Percentiles rank a stretch among this genome's conserved stretches.
Conservation (phyloP, 2,888 invertebrate species). For the Epinotia demarniana region DNA sequence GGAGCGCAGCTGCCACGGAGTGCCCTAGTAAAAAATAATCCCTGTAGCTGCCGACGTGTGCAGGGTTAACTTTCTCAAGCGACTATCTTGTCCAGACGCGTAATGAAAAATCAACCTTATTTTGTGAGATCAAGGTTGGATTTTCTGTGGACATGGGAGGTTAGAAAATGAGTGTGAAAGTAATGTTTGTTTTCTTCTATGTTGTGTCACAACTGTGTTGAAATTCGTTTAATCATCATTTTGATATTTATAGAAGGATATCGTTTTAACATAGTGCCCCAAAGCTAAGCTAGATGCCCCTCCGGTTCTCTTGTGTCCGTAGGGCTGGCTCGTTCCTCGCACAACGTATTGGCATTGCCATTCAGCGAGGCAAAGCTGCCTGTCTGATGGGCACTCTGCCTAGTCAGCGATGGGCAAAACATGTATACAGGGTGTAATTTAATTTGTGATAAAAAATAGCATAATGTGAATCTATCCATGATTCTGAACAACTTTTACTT, state of each 20-base stretch:
- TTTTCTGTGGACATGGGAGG: background rate
- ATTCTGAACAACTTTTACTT: too few relatives aligned
- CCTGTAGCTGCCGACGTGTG: slow-evolving; percentile 1
- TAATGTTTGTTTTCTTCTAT: background rate
- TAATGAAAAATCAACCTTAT: background rate
- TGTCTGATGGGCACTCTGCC: too few relatives aligned
- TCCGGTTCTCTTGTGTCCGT: too few relatives aligned
- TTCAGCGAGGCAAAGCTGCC: too few relatives aligned
- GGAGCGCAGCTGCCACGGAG: slow-evolving; percentile 65
- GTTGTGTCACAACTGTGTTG: background rate
- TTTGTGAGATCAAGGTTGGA: background rate
- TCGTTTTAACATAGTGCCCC: background rate
- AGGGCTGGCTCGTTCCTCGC: too few relatives aligned
- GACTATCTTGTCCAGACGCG: background rate
- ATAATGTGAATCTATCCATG: too few relatives aligned
- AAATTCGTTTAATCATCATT: background rate
- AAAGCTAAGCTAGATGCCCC: background rate
- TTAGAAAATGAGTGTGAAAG: background rate
- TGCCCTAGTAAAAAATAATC: slow-evolving; percentile 28
- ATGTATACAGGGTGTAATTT: too few relatives aligned
- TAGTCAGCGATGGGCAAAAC: too few relatives aligned
- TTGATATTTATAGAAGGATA: background rate
- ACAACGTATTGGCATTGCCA: too few relatives aligned
- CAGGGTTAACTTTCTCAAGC: slow-evolving; percentile 1
- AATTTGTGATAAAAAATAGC: too few relatives aligned